A percentile compares a stretch with the other conserved stretches of the same genome.
These are phyloP conservation scores for Silurus lanzhouensis DNA, from an alignment of 2,797 vertebrate genomes.

Conservation along the genomic window DNA sequence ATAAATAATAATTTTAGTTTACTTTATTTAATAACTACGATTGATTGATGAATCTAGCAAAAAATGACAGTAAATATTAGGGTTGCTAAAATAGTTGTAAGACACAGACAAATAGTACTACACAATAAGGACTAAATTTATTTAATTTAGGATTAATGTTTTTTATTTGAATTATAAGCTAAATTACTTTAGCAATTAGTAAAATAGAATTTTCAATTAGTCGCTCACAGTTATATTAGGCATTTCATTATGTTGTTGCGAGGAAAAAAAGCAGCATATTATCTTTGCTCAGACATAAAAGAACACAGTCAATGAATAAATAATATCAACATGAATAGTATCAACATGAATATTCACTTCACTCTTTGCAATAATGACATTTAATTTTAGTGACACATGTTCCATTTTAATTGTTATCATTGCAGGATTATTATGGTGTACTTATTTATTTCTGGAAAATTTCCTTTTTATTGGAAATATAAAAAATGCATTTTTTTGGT, in stretches of 20 bases:
- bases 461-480: slow-evolving; percentile 30
- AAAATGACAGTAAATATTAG: too few species aligned
- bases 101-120: not conserved
- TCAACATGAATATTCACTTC: not conserved
- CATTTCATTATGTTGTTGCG: not conserved
- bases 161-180: not conserved
- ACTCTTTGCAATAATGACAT: not conserved
- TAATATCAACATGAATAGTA: not conserved
- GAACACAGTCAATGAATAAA: not conserved
- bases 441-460: not conserved
- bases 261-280: not conserved
- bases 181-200: not conserved
- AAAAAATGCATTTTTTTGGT: slow-evolving; percentile 41
- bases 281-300: not conserved
- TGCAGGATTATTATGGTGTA: not conserved
- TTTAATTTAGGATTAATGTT: too few species aligned
- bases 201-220: not conserved
- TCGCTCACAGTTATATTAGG: not conserved
- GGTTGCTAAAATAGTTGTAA: too few species aligned
- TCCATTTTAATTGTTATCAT: too few species aligned
- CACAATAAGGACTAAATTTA: not conserved
- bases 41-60: too few species aligned
- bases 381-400: too few species aligned
- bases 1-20: too few species aligned
- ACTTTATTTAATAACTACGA: too few species aligned